Percentiles rank a stretch among this genome's conserved stretches.
Evolutionary conservation across 2,888 invertebrate species (phyloP).

Genomic region (Selenia dentaria): DNA sequence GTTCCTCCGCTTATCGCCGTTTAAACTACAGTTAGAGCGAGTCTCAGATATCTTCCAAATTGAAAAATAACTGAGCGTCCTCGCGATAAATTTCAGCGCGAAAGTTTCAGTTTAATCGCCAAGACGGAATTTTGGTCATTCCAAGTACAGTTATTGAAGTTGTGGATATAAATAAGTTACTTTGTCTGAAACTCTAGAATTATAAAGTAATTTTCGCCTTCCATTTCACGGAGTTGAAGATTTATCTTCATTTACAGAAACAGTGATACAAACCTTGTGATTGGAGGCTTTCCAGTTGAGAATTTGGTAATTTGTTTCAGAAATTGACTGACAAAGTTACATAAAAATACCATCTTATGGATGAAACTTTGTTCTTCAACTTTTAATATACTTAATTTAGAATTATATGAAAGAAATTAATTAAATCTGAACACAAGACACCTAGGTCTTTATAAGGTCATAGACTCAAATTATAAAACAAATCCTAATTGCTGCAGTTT

Average conservation of each 20-base stretch:
- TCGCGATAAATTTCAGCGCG: slow-evolving; percentile 62
- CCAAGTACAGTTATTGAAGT: slow-evolving; percentile 56
- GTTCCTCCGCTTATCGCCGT: slow-evolving; percentile 53
- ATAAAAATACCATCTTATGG: too few species aligned
- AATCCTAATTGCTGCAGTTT: too few species aligned
- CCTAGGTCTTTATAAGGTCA: too few species aligned
- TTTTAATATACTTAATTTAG: too few species aligned
- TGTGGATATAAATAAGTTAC: slow-evolving; percentile 49
- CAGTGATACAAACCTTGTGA: slow-evolving; percentile 1
- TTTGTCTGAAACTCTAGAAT: slow-evolving; percentile 21
- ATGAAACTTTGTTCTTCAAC: too few species aligned
- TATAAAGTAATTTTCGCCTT: slow-evolving; percentile 20
- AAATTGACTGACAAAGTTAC: too few species aligned
- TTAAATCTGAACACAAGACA: too few species aligned
- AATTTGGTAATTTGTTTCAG: neutral
- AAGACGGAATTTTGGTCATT: slow-evolving; percentile 60
- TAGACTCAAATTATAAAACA: too few species aligned
- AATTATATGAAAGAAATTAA: too few species aligned
- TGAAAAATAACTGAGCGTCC: slow-evolving; percentile 80
- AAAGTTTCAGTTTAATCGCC: slow-evolving; percentile 64
- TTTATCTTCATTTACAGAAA: slow-evolving; percentile 4
- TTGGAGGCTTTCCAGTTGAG: neutral
- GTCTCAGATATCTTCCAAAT: slow-evolving; percentile 64
- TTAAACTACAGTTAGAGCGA: slow-evolving; percentile 61
- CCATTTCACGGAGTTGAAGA: slow-evolving; percentile 12